Percentiles rank a stretch among this genome's conserved stretches.
Evolutionary conservation across 2,797 vertebrate genomes (phyloP).

Genomic region (Meriones psammophilus): DNA sequence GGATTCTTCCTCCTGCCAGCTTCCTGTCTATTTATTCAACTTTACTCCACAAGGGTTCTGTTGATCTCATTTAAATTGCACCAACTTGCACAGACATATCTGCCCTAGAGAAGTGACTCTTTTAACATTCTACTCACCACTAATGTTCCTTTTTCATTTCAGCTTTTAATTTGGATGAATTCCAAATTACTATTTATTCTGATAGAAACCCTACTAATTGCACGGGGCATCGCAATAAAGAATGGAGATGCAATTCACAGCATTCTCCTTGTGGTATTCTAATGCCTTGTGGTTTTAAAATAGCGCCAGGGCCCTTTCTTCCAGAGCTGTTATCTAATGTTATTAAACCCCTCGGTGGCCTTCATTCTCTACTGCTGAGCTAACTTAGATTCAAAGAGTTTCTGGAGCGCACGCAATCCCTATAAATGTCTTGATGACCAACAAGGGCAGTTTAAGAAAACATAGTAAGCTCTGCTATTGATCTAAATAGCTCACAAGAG

Average conservation of each 20-base stretch:
- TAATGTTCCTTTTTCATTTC: conserved; percentile 89
- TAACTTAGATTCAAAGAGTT: conserved; percentile 37
- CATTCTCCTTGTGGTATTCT: conserved; percentile 87
- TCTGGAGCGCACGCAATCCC: conserved; percentile 1
- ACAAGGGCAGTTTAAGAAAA: conserved; percentile 45
- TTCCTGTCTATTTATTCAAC: conserved; percentile 76
- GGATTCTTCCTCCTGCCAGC: not conserved
- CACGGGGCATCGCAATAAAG: conserved; percentile 89
- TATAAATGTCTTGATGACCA: conserved; percentile 31
- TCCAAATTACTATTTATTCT: conserved; percentile 91
- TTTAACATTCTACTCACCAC: conserved; percentile 89
- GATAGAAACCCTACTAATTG: conserved; percentile 90
- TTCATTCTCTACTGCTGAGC: conserved; percentile 4
- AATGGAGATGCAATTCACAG: conserved; percentile 89
- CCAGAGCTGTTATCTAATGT: conserved; percentile 50
- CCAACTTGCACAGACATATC: conserved; percentile 87
- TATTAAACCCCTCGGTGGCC: conserved; percentile 55
- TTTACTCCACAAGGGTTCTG: conserved; percentile 87
- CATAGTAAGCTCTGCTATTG: not conserved
- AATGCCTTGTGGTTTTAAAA: conserved; percentile 82
- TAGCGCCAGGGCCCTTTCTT: conserved; percentile 71
- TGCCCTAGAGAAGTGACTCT: conserved; percentile 89
- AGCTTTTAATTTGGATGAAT: conserved; percentile 91
- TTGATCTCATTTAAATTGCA: conserved; percentile 89
- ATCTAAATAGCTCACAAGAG: conserved; percentile 12